A percentile compares a stretch with the other conserved stretches of the same genome.
Evolutionary conservation across 1,140 invertebrate species (phyloP).

Genomic region (Bombus breviceps): DNA sequence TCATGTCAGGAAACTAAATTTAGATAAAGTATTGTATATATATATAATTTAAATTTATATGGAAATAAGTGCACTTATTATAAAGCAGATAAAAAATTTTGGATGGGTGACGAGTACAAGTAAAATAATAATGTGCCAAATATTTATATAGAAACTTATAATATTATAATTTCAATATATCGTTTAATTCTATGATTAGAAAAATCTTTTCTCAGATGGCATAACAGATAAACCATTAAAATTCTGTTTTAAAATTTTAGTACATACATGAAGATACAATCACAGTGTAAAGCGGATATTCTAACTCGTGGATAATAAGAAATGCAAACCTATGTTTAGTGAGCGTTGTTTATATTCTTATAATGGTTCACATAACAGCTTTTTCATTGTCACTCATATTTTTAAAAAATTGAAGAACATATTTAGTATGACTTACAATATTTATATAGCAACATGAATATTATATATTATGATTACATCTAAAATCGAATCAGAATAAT

Average conservation of each 20-base stretch:
- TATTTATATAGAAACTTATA: neutral
- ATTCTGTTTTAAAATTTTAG: neutral
- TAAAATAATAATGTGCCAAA: neutral
- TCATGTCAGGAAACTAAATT: neutral
- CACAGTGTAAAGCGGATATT: constrained; percentile 21
- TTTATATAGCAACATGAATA: neutral
- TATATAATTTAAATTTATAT: neutral
- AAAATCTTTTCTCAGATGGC: neutral
- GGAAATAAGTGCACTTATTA: neutral
- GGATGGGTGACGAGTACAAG: neutral
- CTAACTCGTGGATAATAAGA: neutral
- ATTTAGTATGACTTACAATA: neutral
- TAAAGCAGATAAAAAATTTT: neutral
- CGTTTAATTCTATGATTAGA: neutral
- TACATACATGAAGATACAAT: constrained; percentile 5
- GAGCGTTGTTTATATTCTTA: constrained; percentile 6
- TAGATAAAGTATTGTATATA: neutral
- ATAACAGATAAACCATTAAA: neutral
- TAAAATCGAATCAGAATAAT: neutral
- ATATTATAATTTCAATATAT: neutral
- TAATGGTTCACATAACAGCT: neutral
- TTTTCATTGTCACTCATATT: constrained; percentile 5
- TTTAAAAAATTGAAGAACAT: neutral
- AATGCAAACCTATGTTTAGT: neutral
- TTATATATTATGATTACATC: constrained; percentile 5